These are phyloP conservation scores for Nycteola revayana DNA, from an alignment of 2,888 invertebrate species.

Conservation along the genomic window DNA sequence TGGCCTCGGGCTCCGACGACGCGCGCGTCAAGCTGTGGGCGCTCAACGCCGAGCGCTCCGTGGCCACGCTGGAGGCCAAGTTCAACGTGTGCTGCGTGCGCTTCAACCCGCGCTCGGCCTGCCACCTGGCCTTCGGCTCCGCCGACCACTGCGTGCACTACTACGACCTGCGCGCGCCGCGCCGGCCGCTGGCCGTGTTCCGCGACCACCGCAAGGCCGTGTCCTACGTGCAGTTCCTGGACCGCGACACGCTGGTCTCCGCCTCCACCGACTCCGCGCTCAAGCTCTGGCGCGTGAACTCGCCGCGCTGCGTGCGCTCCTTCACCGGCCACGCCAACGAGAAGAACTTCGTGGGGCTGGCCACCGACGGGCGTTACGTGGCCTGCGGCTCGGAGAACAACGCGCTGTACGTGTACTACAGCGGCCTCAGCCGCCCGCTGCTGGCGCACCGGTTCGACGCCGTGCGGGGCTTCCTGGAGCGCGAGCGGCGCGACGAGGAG, in stretches of 20 bases:
- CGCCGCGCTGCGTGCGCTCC: slow-evolving; percentile 89
- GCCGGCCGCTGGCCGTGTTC: slow-evolving; percentile 90
- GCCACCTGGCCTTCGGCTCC: slow-evolving; percentile 96
- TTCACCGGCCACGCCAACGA: slow-evolving; percentile 96
- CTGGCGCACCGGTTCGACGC: slow-evolving; percentile 94
- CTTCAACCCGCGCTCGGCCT: slow-evolving; percentile 84
- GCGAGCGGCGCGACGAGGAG: slow-evolving; percentile 92
- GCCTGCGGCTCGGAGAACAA: slow-evolving; percentile 98
- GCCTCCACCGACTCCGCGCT: slow-evolving; percentile 94
- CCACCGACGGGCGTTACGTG: slow-evolving; percentile 93
- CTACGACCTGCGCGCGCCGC: slow-evolving; percentile 93
- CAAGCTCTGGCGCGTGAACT: slow-evolving; percentile 94
- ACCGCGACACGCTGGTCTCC: slow-evolving; percentile 92
- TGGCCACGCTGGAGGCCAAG: slow-evolving; percentile 94
- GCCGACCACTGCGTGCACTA: slow-evolving; percentile 98
- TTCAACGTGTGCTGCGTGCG: slow-evolving; percentile 98
- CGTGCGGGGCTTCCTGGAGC: slow-evolving; percentile 87
- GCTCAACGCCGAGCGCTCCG: slow-evolving; percentile 89
- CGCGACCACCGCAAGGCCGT: slow-evolving; percentile 96
- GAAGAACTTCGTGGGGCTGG: slow-evolving; percentile 97
- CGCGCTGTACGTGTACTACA: slow-evolving; percentile 95
- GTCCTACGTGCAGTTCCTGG: slow-evolving; percentile 90
- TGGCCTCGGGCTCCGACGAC: slow-evolving; percentile 97
- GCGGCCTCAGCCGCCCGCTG: slow-evolving; percentile 92
- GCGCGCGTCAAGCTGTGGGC: slow-evolving; percentile 96